Base-by-base conservation (phyloP, 2,888 invertebrate species). In the Cynaeus angustus region DNA sequence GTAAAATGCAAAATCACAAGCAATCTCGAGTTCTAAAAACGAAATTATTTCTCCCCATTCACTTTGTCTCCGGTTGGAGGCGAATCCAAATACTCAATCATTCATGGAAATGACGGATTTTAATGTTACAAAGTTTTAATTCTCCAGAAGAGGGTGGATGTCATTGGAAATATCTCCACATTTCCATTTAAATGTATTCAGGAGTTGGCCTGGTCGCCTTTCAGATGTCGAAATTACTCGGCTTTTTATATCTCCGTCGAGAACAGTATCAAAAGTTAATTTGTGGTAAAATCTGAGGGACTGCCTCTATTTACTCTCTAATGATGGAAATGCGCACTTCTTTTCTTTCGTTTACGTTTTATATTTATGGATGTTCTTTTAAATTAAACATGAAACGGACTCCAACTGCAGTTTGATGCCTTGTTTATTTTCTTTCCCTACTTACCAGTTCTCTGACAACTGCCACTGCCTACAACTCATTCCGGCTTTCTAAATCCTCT, bases 231-330 rank as follows among this genome's bases (percentile, higher is more conserved):
- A 81, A 84, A 84, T 84, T 84, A 83, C 83, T 80, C 79, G 77
- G 81, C 80, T 84, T 85, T 85, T 85, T 85, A 85, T 84, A 82
- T 83, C 83, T 81, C 85, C 85, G 79, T 79, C 79, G 85, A 85
- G 85, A 82, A 84, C 84, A 82, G 82, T 83, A 84, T 83, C 84
- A 84, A 81, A 85, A 84, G 85, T 84, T 85, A 85, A 85, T 85
- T 85, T 84, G 85, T 83, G 85, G 84, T 83, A 81, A 84, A 84
- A 84, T 84, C 83, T 84, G 82, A 82, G 83, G 79, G 81, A 80
- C 81, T 77, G 78, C 77, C 76, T 73, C 75, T 82, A 80, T 83
- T 83, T 82, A 81, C 82, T 78, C 80, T 82, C 81, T 83, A 83
- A 83, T 83, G 84, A 83, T 82, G 80, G 80, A 82, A 79, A 79